These are phyloP conservation scores for Hephaestus fuliginosus DNA, from an alignment of 2,797 vertebrate species.

Conservation along the genomic window DNA sequence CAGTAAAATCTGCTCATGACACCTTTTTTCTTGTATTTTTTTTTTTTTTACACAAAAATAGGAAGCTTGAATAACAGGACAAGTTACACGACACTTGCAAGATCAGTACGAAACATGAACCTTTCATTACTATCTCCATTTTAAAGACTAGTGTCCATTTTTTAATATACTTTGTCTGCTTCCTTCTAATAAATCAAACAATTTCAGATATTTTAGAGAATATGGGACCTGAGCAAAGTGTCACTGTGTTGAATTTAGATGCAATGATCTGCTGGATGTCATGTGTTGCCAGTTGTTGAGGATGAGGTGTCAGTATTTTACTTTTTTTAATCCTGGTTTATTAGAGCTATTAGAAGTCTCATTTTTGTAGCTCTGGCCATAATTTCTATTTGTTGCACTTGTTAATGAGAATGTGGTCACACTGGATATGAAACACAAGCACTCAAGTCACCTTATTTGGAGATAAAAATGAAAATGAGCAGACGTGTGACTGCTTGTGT, in stretches of 20 bases:
- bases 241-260: conserved; percentile 3
- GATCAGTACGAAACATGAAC: conserved; percentile 71
- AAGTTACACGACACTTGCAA: conserved; percentile 68
- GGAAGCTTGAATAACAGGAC: conserved; percentile 53
- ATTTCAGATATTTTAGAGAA: conserved; percentile 19
- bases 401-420: no score
- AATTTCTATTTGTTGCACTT: background rate
- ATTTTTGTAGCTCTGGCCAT: background rate
- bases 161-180: conserved; percentile 59
- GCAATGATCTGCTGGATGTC: conserved; percentile 7
- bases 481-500: background rate
- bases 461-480: background rate
- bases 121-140: conserved; percentile 49
- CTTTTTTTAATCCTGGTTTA: background rate
- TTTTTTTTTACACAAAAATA: conserved; percentile 50
- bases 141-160: conserved; percentile 5
- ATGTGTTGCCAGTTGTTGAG: background rate
- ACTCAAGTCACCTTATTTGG: background rate
- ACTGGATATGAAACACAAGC: background rate
- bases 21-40: conserved; percentile 25
- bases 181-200: conserved; percentile 55
- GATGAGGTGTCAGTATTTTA: conserved; percentile 7
- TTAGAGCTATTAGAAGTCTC: background rate
- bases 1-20: conserved; percentile 34
- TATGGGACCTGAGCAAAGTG: conserved; percentile 51